These are phyloP conservation scores for Trichogramma evanescens DNA, from an alignment of 2,888 invertebrate species.

Conservation along the genomic window DNA sequence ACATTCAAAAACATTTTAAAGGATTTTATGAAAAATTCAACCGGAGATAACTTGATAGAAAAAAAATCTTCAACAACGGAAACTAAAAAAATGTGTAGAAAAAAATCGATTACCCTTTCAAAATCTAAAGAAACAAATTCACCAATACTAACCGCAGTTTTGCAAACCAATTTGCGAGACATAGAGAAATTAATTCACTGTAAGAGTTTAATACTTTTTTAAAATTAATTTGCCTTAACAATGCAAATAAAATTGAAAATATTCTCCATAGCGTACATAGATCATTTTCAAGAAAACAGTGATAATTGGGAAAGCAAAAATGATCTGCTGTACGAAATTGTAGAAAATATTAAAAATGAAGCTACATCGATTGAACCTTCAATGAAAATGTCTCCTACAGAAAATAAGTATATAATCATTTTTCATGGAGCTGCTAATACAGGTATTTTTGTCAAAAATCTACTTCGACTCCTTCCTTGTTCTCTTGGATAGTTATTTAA, in stretches of 20 bases:
- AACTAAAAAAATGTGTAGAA: neutral
- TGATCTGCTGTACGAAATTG: slow-evolving; percentile 38
- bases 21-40: slow-evolving; percentile 13
- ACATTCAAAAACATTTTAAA: slow-evolving; percentile 2
- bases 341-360: slow-evolving; percentile 23
- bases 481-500: neutral
- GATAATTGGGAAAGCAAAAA: slow-evolving; percentile 27
- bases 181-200: no score
- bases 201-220: neutral
- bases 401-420: slow-evolving; percentile 43
- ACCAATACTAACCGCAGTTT: no score
- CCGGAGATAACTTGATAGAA: neutral
- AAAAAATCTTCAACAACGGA: neutral
- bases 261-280: slow-evolving; percentile 29
- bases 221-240: neutral
- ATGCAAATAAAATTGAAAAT: slow-evolving; percentile 5
- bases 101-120: neutral
- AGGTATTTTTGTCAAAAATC: slow-evolving; percentile 29
- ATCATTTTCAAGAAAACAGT: slow-evolving; percentile 25
- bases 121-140: no score
- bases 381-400: slow-evolving; percentile 17
- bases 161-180: no score
- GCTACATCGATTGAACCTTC: neutral
- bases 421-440: slow-evolving; percentile 49
- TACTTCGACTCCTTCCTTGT: neutral